Conservation (phyloP, 2,888 invertebrate species). For the Cotesia congregata region DNA sequence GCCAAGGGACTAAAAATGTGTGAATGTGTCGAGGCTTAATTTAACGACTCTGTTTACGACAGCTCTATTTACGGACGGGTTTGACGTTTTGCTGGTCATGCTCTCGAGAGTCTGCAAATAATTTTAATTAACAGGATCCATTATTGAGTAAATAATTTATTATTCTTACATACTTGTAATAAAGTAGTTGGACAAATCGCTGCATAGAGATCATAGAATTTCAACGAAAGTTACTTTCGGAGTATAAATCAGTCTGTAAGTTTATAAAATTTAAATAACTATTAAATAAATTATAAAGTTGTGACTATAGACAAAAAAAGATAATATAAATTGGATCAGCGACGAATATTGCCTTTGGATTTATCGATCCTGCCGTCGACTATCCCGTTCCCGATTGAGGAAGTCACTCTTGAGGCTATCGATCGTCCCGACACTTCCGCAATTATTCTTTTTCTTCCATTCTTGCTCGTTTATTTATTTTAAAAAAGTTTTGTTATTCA, state of each 20-base stretch:
- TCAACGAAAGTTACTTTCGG: no score
- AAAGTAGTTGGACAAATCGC: not conserved
- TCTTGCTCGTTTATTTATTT: not conserved
- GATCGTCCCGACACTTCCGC: conserved; percentile 46
- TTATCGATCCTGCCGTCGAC: conserved; percentile 18
- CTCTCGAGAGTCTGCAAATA: conserved; percentile 51
- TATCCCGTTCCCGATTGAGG: conserved; percentile 34
- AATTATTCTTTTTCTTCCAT: not conserved
- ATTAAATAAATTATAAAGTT: conserved; percentile 6
- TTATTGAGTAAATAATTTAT: conserved; percentile 52
- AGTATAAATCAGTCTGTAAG: no score
- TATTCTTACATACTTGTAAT: not conserved
- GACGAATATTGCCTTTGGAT: conserved; percentile 41
- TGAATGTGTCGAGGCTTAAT: conserved; percentile 9
- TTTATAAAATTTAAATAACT: not conserved
- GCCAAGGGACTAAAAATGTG: not conserved
- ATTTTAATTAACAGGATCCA: conserved; percentile 59
- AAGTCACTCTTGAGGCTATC: conserved; percentile 39
- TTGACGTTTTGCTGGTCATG: conserved; percentile 39
- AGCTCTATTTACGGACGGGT: conserved; percentile 46
- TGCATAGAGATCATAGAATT: no score
- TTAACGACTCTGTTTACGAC: conserved; percentile 48
- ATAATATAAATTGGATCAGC: conserved; percentile 59
- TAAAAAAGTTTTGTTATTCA: not conserved
- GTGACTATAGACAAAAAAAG: conserved; percentile 49